Percentiles rank a stretch among this genome's conserved stretches.
Conservation (phyloP, 1,140 invertebrate species). For the Telenomus remus region DNA sequence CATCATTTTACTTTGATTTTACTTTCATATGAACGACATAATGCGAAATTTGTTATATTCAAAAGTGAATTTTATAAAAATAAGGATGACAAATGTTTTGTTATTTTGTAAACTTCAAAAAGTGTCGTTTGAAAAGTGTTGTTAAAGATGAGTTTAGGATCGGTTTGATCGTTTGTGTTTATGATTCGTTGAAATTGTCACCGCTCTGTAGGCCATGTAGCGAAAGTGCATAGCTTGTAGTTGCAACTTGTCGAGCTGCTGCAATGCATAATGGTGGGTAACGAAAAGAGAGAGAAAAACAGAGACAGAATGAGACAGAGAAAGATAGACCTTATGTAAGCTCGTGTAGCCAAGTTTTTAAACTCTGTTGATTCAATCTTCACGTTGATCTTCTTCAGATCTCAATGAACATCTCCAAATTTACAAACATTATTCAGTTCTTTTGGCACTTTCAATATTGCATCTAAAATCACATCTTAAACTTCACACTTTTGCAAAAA, state of each 20-base stretch:
- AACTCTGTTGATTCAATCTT: slow-evolving; percentile 35
- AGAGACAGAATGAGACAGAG: slow-evolving; percentile 45
- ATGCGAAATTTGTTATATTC: too few relatives aligned
- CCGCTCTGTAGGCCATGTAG: slow-evolving; percentile 48
- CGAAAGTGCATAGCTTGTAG: slow-evolving; percentile 56
- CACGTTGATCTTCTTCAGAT: slow-evolving; percentile 14
- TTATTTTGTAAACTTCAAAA: too few relatives aligned
- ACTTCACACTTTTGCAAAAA: too few relatives aligned
- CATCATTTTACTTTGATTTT: too few relatives aligned
- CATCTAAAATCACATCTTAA: too few relatives aligned
- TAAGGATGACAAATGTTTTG: too few relatives aligned
- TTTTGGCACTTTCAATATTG: too few relatives aligned
- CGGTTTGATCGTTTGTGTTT: slow-evolving; percentile 20
- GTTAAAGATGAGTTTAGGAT: neutral
- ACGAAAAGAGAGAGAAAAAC: slow-evolving; percentile 49
- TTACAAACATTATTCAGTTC: too few relatives aligned
- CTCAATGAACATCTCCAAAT: neutral
- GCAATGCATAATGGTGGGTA: slow-evolving; percentile 53
- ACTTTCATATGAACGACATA: too few relatives aligned
- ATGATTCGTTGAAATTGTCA: slow-evolving; percentile 44
- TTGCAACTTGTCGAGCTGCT: slow-evolving; percentile 51
- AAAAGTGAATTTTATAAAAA: too few relatives aligned
- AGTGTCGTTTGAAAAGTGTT: too few relatives aligned
- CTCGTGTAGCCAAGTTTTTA: slow-evolving; percentile 50
- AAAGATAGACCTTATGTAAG: slow-evolving; percentile 49